Evolutionary conservation across 2,888 invertebrate species (phyloP).

Genomic region (Notocelia uddmanniana): DNA sequence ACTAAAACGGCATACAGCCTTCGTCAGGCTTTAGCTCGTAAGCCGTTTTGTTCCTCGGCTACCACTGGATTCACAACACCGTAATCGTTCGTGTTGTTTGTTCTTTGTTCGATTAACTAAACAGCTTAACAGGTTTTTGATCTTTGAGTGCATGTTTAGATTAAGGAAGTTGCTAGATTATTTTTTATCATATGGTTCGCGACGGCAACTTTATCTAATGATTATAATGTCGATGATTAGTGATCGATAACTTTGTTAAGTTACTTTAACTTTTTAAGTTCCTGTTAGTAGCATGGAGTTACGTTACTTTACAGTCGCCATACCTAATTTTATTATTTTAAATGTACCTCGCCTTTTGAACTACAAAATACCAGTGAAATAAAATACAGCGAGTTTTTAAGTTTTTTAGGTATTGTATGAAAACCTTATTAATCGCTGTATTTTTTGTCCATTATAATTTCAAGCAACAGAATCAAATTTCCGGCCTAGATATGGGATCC

Average conservation of each 20-base stretch:
- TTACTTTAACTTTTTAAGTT: background rate
- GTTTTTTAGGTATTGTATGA: too few relatives aligned
- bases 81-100: conserved; percentile 28
- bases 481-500: too few relatives aligned
- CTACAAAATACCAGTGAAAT: too few relatives aligned
- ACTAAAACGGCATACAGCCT: background rate
- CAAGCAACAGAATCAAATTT: too few relatives aligned
- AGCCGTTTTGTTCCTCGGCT: background rate
- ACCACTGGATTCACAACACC: conserved; percentile 20
- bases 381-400: too few relatives aligned
- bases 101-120: conserved; percentile 29
- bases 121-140: conserved; percentile 26
- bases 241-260: background rate
- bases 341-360: too few relatives aligned
- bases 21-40: background rate
- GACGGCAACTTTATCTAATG: background rate
- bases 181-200: conserved; percentile 9
- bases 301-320: too few relatives aligned
- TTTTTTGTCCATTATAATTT: too few relatives aligned
- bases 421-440: too few relatives aligned
- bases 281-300: background rate
- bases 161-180: conserved; percentile 15
- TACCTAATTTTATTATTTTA: too few relatives aligned
- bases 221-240: background rate
- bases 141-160: conserved; percentile 20